Base-by-base conservation (phyloP, 2,888 invertebrate species). In the Lottia scabra region DNA sequence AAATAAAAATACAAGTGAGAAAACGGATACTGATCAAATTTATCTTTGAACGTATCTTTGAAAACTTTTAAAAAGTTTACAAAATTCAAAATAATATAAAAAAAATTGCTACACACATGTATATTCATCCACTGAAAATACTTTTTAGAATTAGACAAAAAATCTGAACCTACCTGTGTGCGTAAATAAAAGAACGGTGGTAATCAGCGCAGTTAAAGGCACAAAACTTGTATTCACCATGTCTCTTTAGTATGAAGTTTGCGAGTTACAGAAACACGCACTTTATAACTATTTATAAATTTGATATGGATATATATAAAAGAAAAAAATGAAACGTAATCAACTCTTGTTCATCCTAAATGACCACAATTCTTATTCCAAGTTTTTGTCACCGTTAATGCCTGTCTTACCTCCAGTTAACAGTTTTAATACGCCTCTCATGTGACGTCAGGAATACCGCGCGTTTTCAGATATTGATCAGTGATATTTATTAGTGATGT, bases 141-240 rank as follows among this genome's bases (percentile, higher is more conserved):
- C 5, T 38, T 38, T 38, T 38, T 2, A 10, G 10, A 38, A 38
- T 4, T 8, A 8, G 38, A 8, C 3, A 38, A 38, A 38, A 38
- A 38, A 10, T 10, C 5, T 10, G 10, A 38, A 38, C 68, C 38
- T 62, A 68, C 68, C 68, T 68, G 68, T 62, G 62, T 68, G 56
- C 38, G 68, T 38, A 23, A 68, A 62, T 23, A 68, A 38, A 10
- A 68, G 56, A n/a, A 48, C 12, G 15, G 62, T 48, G n/a, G 68
- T 48, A 43, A 68, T 16, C 56, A 68, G 48, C 23, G 68, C 68
- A 43, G 56, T 68, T 48, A 68, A 62, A 19, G 62, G 56, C 56
- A 62, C 68, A 68, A 48, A 23, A 26, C 56, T 56, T 38, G 3
- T 48, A 56, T 48, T 56, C 43, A 68, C 43, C 38, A 48, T 68